Evolutionary conservation across 2,797 vertebrate genomes (phyloP).

Genomic region (Brotogeris chrysoptera): DNA sequence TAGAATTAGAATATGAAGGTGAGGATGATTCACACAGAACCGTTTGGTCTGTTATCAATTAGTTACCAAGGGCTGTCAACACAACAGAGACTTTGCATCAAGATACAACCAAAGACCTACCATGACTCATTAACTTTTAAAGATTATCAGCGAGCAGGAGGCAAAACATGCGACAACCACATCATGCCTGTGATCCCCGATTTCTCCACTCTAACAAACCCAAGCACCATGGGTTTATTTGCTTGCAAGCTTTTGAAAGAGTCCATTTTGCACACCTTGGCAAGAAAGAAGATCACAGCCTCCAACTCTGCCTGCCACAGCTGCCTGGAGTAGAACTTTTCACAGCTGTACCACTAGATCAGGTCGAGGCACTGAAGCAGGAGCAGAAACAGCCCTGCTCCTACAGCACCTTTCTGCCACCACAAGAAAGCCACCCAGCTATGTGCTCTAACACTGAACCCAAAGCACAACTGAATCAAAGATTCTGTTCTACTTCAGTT

Average conservation of each 20-base stretch:
- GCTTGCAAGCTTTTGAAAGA: neutral
- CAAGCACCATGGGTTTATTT: neutral
- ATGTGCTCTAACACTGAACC: accelerated
- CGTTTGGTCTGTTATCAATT: neutral
- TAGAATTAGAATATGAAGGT: neutral
- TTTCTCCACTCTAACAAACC: neutral
- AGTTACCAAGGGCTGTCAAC: conserved; percentile 31
- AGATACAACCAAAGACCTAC: conserved; percentile 16
- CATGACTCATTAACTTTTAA: neutral
- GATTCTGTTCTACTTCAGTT: neutral
- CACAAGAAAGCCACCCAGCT: neutral
- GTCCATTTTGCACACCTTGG: neutral
- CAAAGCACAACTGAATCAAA: neutral
- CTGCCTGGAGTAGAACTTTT: neutral
- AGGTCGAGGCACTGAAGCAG: neutral
- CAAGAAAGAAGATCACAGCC: neutral
- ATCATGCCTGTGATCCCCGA: neutral
- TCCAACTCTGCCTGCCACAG: neutral
- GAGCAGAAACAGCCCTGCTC: neutral
- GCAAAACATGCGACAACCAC: neutral
- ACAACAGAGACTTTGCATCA: neutral
- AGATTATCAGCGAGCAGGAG: neutral
- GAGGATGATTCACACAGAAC: neutral
- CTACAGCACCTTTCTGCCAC: neutral
- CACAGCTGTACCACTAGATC: neutral